These are phyloP conservation scores for Drosophila flavopinicola DNA, from an alignment of 2,888 invertebrate species.

Conservation along the genomic window DNA sequence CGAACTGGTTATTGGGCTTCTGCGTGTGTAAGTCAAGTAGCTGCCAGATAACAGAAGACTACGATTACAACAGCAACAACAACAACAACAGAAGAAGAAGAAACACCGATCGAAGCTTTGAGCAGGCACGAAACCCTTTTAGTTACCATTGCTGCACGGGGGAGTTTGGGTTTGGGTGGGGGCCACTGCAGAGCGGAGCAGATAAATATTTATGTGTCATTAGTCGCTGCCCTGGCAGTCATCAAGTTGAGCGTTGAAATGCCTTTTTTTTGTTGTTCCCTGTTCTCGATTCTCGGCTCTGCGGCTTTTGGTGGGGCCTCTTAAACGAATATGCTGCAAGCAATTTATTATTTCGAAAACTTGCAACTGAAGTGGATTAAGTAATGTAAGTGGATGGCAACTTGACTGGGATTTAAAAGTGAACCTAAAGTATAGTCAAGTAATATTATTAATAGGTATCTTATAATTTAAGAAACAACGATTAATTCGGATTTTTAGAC, in stretches of 20 bases:
- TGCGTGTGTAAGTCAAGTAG: slow-evolving; percentile 78
- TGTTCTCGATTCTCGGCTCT: slow-evolving; percentile 8
- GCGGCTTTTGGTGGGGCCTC: not conserved
- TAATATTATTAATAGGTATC: too few relatives aligned
- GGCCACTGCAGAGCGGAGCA: slow-evolving; percentile 11
- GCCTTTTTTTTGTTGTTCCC: too few relatives aligned
- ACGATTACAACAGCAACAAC: slow-evolving; percentile 14
- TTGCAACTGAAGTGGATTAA: slow-evolving; percentile 40
- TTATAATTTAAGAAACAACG: too few relatives aligned
- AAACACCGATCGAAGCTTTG: slow-evolving; percentile 62
- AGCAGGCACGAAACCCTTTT: slow-evolving; percentile 64
- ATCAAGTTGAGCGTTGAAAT: slow-evolving; percentile 72
- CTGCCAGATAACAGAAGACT: slow-evolving; percentile 67
- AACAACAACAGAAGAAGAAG: slow-evolving; percentile 9
- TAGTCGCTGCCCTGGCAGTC: slow-evolving; percentile 61
- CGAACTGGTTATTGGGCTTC: slow-evolving; percentile 69
- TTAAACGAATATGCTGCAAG: slow-evolving; percentile 14
- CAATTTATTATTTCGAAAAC: slow-evolving; percentile 45
- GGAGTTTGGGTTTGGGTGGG: not conserved
- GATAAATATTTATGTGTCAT: slow-evolving; percentile 78
- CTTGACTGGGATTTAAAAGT: not conserved
- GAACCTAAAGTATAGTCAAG: too few relatives aligned
- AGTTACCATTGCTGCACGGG: slow-evolving; percentile 38
- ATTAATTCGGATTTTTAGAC: too few relatives aligned
- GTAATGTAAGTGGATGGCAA: slow-evolving; percentile 25